phyloP scores from a whole-genome alignment of 2,888 invertebrate genomes.

The Xestia sexstrigata region DNA sequence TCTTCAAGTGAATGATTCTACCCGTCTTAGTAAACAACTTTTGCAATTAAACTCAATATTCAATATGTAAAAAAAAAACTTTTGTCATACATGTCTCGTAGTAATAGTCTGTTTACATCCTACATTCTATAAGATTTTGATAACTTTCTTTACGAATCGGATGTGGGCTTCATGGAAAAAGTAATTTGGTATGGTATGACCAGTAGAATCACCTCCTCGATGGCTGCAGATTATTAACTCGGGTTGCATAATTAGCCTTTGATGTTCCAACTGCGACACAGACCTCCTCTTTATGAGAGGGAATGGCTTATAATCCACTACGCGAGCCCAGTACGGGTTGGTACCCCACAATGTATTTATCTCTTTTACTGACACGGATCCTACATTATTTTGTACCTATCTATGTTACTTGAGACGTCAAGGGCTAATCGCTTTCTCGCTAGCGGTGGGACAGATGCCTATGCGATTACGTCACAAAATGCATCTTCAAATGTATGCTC shows the following conservation, averaged over 20 bases:
- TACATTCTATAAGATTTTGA: too few relatives aligned
- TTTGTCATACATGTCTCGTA: too few relatives aligned
- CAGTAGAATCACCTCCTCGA: not conserved
- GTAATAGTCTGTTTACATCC: too few relatives aligned
- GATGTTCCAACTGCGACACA: too few relatives aligned
- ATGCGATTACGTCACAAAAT: constrained; percentile 75
- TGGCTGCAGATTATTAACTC: not conserved
- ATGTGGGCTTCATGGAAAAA: not conserved
- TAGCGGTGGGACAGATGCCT: not conserved
- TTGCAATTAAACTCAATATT: too few relatives aligned
- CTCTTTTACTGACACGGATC: not conserved
- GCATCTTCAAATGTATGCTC: constrained; percentile 76
- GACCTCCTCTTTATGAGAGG: too few relatives aligned
- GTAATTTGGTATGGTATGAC: too few relatives aligned
- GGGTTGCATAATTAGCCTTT: too few relatives aligned
- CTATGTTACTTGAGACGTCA: not conserved
- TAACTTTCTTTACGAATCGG: not conserved
- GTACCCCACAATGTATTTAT: too few relatives aligned
- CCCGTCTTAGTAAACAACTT: not conserved
- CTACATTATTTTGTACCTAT: not conserved
- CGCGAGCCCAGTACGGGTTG: too few relatives aligned
- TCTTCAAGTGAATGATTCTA: not conserved
- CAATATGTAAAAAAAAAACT: too few relatives aligned
- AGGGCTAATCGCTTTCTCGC: not conserved
- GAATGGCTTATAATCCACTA: too few relatives aligned